Evolutionary conservation across 2,888 invertebrate genomes (phyloP), one percentile per base, ranked within the genome.

Genomic region (Drepana falcataria): DNA sequence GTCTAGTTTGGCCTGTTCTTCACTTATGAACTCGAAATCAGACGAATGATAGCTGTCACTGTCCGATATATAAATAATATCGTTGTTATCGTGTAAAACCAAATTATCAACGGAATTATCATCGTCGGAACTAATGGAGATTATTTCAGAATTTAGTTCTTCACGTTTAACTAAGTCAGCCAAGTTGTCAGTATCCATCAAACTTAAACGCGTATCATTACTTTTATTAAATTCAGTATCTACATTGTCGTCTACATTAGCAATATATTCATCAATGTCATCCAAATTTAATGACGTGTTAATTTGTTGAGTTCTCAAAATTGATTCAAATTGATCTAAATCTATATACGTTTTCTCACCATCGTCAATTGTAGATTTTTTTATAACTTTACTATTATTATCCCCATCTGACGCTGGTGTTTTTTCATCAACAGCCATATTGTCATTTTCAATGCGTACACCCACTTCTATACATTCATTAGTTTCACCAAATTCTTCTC

Each of bases 21-120:
- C 87, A 1, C 74, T 72, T 48, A 87, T 87, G 54, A 87, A 85
- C 68, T 88, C 87, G 54, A 88, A 89, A 71, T 88, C 85, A 3
- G 86, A 83, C 0, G 87, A 87, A 58, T 81, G 65, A 52, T 86
- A 87, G 2, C 79, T 81, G 21, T 62, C 61, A 21, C 66, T 64
- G 37, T 65, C 60, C 1, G 59, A 58, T 49, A 53, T 41, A 48
- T 35, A 52, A 53, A 52, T 53, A 7, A 48, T 51, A 40, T 53
- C 53, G 35, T 35, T 51, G n/a, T 56, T 47, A 44, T 48, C 37
- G 4, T 53, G 41, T 44, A 9, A 9, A 9, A 9, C 44, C 9
- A 9, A 2, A 44, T 9, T 9, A 9, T 44, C 44, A n/a, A 21
- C 21, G 21, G 21, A 21, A 51, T n/a, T 48, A 44, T 62, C 55